Conservation (phyloP, 2,113 vertebrate genomes). For the Corythornis cristatus region DNA sequence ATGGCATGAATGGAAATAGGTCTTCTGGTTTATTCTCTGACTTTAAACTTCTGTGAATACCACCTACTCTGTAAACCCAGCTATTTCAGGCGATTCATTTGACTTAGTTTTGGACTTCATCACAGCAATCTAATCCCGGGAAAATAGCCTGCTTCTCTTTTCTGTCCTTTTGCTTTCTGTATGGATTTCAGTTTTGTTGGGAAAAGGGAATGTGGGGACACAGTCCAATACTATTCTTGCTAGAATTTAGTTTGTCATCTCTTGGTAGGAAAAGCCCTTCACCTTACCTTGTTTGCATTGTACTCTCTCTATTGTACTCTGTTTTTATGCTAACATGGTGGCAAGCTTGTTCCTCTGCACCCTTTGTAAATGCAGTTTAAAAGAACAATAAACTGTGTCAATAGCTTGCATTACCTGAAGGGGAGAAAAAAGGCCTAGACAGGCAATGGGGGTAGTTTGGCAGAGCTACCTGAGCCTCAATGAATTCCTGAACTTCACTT, state of each 20-base stretch:
- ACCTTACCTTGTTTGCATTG: neutral
- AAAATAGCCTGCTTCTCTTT: neutral
- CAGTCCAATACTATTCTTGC: neutral
- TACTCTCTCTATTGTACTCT: neutral
- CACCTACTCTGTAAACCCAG: neutral
- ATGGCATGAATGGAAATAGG: rapidly evolving
- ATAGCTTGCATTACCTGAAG: neutral
- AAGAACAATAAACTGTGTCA: neutral
- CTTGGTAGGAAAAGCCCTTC: neutral
- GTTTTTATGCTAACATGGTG: too few species aligned
- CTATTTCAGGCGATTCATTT: neutral
- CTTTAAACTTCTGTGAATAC: neutral
- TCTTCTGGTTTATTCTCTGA: neutral
- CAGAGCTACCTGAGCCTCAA: neutral
- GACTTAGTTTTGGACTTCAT: neutral
- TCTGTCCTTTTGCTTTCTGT: neutral
- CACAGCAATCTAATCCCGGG: neutral
- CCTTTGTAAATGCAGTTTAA: neutral
- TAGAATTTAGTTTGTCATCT: neutral
- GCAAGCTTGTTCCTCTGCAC: neutral
- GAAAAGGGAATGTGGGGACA: neutral
- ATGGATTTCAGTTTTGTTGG: neutral
- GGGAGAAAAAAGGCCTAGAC: neutral
- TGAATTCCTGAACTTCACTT: neutral
- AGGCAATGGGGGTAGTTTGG: neutral